Evolutionary conservation across 2,888 invertebrate species (phyloP).

Genomic region (Ecliptopera silaceata): DNA sequence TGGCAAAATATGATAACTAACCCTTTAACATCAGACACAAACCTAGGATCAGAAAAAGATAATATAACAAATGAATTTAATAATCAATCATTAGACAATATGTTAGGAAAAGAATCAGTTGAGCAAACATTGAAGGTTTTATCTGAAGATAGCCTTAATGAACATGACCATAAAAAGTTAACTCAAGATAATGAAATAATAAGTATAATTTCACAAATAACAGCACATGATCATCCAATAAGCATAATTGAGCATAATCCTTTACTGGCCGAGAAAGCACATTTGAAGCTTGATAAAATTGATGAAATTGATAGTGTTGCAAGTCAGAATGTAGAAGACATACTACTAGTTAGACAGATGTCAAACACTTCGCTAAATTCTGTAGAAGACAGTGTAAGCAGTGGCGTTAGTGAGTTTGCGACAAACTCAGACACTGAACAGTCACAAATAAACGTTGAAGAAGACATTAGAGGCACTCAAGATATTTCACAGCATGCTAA

Average conservation of each 20-base stretch:
- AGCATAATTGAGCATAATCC: background rate
- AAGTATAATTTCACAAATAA: background rate
- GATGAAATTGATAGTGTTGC: background rate
- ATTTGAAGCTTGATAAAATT: background rate
- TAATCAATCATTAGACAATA: background rate
- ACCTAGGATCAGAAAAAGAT: background rate
- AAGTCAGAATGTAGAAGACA: background rate
- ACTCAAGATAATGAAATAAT: background rate
- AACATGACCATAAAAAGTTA: background rate
- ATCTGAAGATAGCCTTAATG: background rate
- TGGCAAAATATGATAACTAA: constrained; percentile 19
- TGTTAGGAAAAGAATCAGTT: background rate
- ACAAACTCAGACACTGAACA: too few relatives aligned
- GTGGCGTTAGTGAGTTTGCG: too few relatives aligned
- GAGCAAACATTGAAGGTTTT: background rate
- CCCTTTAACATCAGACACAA: constrained; percentile 10
- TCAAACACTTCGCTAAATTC: background rate
- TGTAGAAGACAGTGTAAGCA: background rate
- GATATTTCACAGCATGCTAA: background rate
- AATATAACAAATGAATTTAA: background rate
- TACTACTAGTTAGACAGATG: background rate
- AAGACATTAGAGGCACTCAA: too few relatives aligned
- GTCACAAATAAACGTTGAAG: too few relatives aligned
- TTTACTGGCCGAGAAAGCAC: background rate
- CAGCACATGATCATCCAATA: background rate